These are phyloP conservation scores for Etheostoma spectabile DNA, from an alignment of 2,113 vertebrate species.

Conservation along the genomic window DNA sequence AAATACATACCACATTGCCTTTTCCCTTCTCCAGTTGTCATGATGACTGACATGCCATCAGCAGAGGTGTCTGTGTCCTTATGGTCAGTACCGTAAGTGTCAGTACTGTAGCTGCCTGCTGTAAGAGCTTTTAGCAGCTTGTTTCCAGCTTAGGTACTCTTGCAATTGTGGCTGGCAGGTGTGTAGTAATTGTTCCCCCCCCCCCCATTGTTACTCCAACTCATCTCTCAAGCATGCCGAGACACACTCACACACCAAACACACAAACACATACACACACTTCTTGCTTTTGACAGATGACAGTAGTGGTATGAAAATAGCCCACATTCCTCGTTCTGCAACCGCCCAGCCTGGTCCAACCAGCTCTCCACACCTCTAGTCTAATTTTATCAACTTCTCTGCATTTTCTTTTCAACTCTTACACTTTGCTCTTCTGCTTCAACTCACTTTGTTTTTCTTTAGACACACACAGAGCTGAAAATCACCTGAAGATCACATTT, in stretches of 20 bases:
- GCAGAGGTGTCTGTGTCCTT: conserved; percentile 17
- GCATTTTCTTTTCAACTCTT: neutral
- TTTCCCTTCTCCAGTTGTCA: conserved; percentile 12
- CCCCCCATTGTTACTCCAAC: conserved; percentile 58
- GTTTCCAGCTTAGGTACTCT: conserved; percentile 10
- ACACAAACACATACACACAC: neutral
- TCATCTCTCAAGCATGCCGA: conserved; percentile 45
- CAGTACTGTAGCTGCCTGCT: neutral
- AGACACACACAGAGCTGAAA: neutral
- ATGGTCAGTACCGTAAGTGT: conserved; percentile 12
- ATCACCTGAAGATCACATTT: neutral
- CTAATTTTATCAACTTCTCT: conserved; percentile 14
- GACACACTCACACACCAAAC: neutral
- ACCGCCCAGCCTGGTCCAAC: conserved; percentile 70
- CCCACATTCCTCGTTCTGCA: conserved; percentile 68
- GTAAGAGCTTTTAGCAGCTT: conserved; percentile 44
- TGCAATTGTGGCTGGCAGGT: conserved; percentile 53
- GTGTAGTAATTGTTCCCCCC: conserved; percentile 61
- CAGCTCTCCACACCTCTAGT: conserved; percentile 30
- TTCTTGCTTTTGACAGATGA: conserved; percentile 69
- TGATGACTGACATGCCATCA: conserved; percentile 48
- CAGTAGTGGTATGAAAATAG: conserved; percentile 66
- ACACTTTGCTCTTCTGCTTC: neutral
- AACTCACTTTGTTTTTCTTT: neutral
- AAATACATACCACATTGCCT: conserved; percentile 37